A percentile compares a stretch with the other conserved stretches of the same genome.
Conservation (phyloP, 2,888 invertebrate genomes). For the Didymodactylos carnosus region DNA sequence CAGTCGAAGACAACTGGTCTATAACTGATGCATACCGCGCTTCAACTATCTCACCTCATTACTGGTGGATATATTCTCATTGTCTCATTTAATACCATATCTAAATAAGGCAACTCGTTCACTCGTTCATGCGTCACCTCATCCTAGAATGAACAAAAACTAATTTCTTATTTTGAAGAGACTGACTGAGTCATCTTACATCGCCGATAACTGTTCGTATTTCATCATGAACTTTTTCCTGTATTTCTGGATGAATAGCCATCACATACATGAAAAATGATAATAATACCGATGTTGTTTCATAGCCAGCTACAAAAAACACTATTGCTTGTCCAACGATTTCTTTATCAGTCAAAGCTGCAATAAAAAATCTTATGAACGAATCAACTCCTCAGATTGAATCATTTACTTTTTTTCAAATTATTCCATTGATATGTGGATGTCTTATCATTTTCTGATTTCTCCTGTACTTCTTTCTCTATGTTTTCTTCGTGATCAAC, state of each 20-base stretch:
- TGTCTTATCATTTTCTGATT: too few species aligned
- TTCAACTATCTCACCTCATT: neutral
- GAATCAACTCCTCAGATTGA: neutral
- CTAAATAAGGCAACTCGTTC: neutral
- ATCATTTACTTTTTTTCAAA: neutral
- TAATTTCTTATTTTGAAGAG: neutral
- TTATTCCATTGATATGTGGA: neutral
- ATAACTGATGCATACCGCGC: neutral
- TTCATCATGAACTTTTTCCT: constrained; percentile 3
- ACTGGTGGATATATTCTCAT: constrained; percentile 3
- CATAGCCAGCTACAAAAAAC: constrained; percentile 11
- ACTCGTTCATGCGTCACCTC: constrained; percentile 1
- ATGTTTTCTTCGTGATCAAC: constrained; percentile 16
- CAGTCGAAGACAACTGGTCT: too few species aligned
- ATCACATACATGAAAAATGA: neutral
- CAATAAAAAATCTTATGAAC: neutral
- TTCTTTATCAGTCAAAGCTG: constrained; percentile 4
- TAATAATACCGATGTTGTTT: constrained; percentile 2
- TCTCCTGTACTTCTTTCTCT: neutral
- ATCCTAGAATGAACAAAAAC: neutral
- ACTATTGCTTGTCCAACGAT: constrained; percentile 3
- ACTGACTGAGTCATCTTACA: neutral
- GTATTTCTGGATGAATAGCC: constrained; percentile 1
- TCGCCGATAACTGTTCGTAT: neutral
- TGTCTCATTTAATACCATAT: constrained; percentile 1